phyloP scores from a whole-genome alignment of 2,888 invertebrate genomes.

The Agrotis puta region DNA sequence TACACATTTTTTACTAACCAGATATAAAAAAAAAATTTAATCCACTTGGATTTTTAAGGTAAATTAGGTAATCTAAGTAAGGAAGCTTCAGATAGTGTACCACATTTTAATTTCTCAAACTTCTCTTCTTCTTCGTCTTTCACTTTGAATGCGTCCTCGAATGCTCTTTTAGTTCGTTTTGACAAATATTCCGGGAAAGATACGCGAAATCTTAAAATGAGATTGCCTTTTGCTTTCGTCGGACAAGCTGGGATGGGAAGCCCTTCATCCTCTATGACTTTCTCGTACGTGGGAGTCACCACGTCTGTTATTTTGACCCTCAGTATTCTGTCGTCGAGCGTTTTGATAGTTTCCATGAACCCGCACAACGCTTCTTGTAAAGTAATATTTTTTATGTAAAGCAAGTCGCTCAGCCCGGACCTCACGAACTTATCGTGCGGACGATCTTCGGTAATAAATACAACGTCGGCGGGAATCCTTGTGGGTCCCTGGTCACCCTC shows the following conservation, averaged over 20 bases:
- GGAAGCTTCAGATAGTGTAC: constrained; percentile 69
- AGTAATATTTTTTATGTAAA: constrained; percentile 91
- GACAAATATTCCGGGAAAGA: constrained; percentile 85
- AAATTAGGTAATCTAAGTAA: background rate
- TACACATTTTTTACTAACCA: background rate
- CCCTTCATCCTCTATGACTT: constrained; percentile 93
- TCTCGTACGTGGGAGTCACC: constrained; percentile 93
- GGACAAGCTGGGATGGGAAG: constrained; percentile 92
- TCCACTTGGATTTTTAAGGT: background rate
- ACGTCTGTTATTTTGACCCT: constrained; percentile 94
- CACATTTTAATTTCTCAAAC: constrained; percentile 82
- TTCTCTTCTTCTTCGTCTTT: constrained; percentile 80
- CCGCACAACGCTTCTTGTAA: constrained; percentile 94
- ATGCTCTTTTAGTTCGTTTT: constrained; percentile 82
- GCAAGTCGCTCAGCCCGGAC: constrained; percentile 92
- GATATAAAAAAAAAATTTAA: background rate
- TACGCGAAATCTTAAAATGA: constrained; percentile 93
- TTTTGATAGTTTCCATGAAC: constrained; percentile 92
- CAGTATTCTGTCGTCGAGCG: constrained; percentile 93
- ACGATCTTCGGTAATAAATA: constrained; percentile 94
- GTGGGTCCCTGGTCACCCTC: constrained; percentile 95
- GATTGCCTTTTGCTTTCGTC: constrained; percentile 92
- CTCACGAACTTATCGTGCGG: constrained; percentile 93
- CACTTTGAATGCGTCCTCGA: constrained; percentile 83
- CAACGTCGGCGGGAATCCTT: constrained; percentile 94